Evolutionary conservation across 2,888 invertebrate genomes (phyloP).

Genomic region (Chrysotoxum bicinctum): DNA sequence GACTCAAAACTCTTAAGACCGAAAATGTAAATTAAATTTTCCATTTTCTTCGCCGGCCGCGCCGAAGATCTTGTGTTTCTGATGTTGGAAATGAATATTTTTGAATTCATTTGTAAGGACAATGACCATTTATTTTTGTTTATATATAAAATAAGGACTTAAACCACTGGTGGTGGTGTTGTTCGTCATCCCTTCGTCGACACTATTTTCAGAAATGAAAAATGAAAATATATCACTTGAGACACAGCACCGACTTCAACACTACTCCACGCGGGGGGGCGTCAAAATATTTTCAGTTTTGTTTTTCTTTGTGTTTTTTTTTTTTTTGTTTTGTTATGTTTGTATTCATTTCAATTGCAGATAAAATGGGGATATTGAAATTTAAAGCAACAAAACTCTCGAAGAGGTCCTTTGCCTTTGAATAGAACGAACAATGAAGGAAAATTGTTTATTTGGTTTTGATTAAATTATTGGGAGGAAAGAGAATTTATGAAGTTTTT

Average conservation of each 20-base stretch:
- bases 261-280: slow-evolving; percentile 46
- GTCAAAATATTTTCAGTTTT: slow-evolving; percentile 49
- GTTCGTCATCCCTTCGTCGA: neutral
- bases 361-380: slow-evolving; percentile 36
- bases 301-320: neutral
- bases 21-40: slow-evolving; percentile 54
- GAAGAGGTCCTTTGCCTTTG: slow-evolving; percentile 31
- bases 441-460: no score
- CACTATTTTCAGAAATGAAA: slow-evolving; percentile 16
- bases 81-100: neutral
- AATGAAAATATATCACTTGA: slow-evolving; percentile 53
- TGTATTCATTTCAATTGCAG: slow-evolving; percentile 17
- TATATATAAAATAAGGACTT: neutral
- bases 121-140: slow-evolving; percentile 47
- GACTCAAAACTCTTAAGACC: neutral
- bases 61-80: neutral
- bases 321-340: neutral
- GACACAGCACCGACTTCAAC: slow-evolving; percentile 42
- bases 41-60: neutral
- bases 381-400: neutral
- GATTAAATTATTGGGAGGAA: no score
- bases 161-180: slow-evolving; percentile 35
- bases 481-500: no score
- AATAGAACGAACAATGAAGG: neutral
- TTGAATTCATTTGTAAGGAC: slow-evolving; percentile 46